Evolutionary conservation across 37 sponge, comb jelly and placozoan genomes (phyloP).

Genomic region (Crambe crambe): DNA sequence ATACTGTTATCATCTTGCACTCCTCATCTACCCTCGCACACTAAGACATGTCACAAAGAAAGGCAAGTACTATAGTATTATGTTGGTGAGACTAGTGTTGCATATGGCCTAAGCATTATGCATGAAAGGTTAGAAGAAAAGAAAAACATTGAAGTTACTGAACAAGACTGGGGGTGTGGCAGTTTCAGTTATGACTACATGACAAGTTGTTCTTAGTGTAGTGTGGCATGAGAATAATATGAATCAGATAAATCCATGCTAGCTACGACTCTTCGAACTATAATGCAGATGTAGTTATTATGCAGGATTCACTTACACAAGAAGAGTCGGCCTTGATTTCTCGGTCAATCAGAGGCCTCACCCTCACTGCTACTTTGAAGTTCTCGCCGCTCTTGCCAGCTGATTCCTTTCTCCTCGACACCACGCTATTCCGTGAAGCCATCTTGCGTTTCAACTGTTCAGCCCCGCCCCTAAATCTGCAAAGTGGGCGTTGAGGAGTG

Average conservation of each 20-base stretch:
- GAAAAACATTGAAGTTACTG: too few species aligned
- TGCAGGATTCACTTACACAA: not conserved
- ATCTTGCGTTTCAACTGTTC: not conserved
- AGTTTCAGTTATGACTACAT: too few species aligned
- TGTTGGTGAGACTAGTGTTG: too few species aligned
- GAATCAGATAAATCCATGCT: not conserved
- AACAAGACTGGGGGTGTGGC: too few species aligned
- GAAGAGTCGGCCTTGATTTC: conserved; percentile 24
- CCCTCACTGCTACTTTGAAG: conserved; percentile 86
- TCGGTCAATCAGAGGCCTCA: conserved; percentile 68
- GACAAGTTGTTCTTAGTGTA: too few species aligned
- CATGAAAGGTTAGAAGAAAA: too few species aligned
- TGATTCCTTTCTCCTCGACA: not conserved
- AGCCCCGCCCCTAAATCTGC: not conserved
- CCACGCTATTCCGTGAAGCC: not conserved
- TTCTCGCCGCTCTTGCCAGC: conserved; percentile 42
- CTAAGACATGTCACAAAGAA: not conserved
- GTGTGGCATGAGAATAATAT: too few species aligned
- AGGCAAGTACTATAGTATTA: not conserved
- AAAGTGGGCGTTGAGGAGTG: too few species aligned
- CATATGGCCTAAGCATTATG: too few species aligned
- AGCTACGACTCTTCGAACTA: not conserved
- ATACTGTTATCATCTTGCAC: conserved; percentile 18
- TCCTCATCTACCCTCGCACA: conserved; percentile 46
- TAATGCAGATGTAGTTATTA: not conserved